These are phyloP conservation scores for Hirundo rustica DNA, from an alignment of 2,797 vertebrate species.

Conservation along the genomic window DNA sequence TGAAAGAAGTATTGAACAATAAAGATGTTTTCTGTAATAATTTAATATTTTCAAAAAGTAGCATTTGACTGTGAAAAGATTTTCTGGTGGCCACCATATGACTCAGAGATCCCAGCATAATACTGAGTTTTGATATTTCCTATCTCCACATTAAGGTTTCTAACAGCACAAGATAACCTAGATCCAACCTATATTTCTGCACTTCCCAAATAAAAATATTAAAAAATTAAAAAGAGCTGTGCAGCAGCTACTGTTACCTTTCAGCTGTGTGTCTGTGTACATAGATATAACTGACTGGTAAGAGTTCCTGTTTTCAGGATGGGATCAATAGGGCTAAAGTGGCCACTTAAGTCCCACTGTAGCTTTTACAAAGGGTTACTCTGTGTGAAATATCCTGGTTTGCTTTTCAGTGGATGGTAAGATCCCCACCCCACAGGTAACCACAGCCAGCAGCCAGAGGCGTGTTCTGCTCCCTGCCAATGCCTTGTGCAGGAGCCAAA, in stretches of 20 bases:
- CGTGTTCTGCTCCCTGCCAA: neutral
- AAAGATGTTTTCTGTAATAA: conserved; percentile 61
- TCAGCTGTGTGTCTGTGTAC: neutral
- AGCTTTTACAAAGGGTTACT: neutral
- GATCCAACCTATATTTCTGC: neutral
- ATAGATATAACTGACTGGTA: neutral
- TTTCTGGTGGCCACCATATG: neutral
- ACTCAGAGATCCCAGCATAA: conserved; percentile 31
- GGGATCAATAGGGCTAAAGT: neutral
- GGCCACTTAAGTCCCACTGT: neutral
- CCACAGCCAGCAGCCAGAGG: neutral
- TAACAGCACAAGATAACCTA: neutral
- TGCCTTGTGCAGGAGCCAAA: neutral
- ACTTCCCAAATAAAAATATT: neutral
- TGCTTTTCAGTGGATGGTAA: neutral
- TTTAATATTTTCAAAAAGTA: conserved; percentile 53
- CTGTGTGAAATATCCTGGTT: neutral
- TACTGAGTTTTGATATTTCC: neutral
- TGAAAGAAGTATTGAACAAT: conserved; percentile 53
- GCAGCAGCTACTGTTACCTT: neutral
- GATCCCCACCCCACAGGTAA: neutral
- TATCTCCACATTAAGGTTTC: neutral
- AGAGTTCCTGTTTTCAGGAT: neutral
- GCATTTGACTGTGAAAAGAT: conserved; percentile 15
- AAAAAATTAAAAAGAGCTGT: neutral